phyloP scores from a whole-genome alignment of 30 jellyfish, hydroid and myxozoan species.

The Catostylus mosaicus region DNA sequence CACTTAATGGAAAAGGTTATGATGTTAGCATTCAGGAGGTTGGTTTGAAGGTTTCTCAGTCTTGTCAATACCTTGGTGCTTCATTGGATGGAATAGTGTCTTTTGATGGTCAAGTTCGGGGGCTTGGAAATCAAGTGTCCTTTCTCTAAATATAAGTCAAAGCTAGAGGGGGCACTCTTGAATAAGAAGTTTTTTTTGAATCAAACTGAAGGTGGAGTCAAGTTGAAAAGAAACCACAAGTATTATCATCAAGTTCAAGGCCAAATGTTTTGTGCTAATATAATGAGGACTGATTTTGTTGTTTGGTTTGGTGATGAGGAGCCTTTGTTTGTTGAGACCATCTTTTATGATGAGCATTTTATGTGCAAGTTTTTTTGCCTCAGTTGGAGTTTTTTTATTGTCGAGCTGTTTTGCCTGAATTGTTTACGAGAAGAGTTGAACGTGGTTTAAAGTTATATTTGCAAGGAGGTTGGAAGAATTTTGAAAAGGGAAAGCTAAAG shows the following conservation, averaged over 20 bases:
- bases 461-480: conserved; percentile 26
- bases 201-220: conserved; percentile 10
- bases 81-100: conserved; percentile 23
- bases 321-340: too few species aligned
- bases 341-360: too few species aligned
- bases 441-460: conserved; percentile 12
- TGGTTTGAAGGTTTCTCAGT: conserved; percentile 30
- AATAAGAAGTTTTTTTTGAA: conserved; percentile 36
- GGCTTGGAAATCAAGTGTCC: conserved; percentile 48
- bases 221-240: conserved; percentile 26
- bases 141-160: conserved; percentile 24
- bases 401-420: conserved; percentile 28
- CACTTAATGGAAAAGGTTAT: conserved; percentile 19
- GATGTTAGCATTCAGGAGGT: conserved; percentile 8
- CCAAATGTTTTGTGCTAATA: conserved; percentile 45
- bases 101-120: conserved; percentile 15
- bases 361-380: too few species aligned
- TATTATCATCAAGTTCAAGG: conserved; percentile 38
- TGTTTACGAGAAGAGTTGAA: conserved; percentile 13
- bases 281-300: too few species aligned
- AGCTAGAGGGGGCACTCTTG: conserved; percentile 35
- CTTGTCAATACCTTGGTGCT: conserved; percentile 42
- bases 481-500: conserved; percentile 8
- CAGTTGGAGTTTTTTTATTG: conserved; percentile 24
- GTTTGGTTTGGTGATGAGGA: too few species aligned